phyloP scores from a whole-genome alignment of 2,113 vertebrate genomes.

The Peromyscus maniculatus region DNA sequence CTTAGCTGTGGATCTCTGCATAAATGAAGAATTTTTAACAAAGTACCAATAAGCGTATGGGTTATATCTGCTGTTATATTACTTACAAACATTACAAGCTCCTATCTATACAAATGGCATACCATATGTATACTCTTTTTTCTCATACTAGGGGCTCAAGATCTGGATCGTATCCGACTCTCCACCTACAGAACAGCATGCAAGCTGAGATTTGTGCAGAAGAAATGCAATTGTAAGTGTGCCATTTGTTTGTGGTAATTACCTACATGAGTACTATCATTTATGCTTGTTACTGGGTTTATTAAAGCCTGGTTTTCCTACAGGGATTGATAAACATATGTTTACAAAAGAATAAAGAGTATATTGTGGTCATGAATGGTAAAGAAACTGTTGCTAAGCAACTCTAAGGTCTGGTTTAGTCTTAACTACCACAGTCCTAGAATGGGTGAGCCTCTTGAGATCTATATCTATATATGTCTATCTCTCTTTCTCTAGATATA shows the following conservation, averaged over 20 bases:
- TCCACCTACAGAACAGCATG: conserved; percentile 99
- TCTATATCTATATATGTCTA: neutral
- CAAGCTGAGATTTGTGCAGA: conserved; percentile 99
- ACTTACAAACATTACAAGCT: conserved; percentile 50
- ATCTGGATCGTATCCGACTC: conserved; percentile 98
- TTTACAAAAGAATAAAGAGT: conserved; percentile 28
- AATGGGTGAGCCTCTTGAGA: neutral
- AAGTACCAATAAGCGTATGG: neutral
- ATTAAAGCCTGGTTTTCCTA: conserved; percentile 26
- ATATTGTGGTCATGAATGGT: neutral
- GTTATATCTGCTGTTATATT: neutral
- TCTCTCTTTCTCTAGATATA: neutral
- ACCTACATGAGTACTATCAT: neutral
- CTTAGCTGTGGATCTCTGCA: too few species aligned
- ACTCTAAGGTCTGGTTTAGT: neutral
- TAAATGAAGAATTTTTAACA: neutral
- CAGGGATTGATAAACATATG: conserved; percentile 30
- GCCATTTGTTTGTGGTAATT: conserved; percentile 62
- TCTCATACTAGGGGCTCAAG: conserved; percentile 93
- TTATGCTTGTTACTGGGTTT: conserved; percentile 6
- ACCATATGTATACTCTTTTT: conserved; percentile 72
- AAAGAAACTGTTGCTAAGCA: neutral
- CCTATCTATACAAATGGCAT: conserved; percentile 58
- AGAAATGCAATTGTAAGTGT: conserved; percentile 98
- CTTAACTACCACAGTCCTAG: neutral